phyloP scores from a whole-genome alignment of 2,113 vertebrate species.

The Sakesphorus luctuosus region DNA sequence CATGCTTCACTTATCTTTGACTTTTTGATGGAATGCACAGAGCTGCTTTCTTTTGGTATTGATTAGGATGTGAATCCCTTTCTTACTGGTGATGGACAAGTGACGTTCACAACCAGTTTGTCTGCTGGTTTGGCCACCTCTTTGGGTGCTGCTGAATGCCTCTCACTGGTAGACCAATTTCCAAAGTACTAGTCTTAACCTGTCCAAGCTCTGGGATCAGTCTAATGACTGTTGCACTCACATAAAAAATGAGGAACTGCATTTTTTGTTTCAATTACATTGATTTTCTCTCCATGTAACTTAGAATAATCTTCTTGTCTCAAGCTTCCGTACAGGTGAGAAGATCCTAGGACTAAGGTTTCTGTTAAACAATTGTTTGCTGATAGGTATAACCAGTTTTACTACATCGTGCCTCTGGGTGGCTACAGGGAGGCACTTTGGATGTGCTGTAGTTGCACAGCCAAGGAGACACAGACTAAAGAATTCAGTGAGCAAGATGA shows the following conservation, averaged over 20 bases:
- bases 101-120: background rate
- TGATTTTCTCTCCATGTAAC: background rate
- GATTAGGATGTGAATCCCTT: background rate
- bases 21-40: background rate
- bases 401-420: background rate
- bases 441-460: background rate
- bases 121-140: background rate
- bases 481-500: background rate
- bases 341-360: background rate
- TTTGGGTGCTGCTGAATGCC: background rate
- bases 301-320: accelerated
- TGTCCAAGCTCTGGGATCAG: background rate
- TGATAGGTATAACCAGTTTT: background rate
- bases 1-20: background rate
- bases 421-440: background rate
- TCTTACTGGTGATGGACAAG: background rate
- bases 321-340: background rate
- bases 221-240: background rate
- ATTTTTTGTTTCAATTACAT: background rate
- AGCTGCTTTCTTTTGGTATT: background rate
- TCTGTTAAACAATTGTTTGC: background rate
- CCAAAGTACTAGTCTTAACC: background rate
- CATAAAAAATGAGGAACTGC: background rate
- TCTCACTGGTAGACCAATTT: background rate
- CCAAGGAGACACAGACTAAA: background rate